Evolutionary conservation across 1,140 invertebrate species (phyloP).

Genomic region (Daktulosphaira vitifoliae): DNA sequence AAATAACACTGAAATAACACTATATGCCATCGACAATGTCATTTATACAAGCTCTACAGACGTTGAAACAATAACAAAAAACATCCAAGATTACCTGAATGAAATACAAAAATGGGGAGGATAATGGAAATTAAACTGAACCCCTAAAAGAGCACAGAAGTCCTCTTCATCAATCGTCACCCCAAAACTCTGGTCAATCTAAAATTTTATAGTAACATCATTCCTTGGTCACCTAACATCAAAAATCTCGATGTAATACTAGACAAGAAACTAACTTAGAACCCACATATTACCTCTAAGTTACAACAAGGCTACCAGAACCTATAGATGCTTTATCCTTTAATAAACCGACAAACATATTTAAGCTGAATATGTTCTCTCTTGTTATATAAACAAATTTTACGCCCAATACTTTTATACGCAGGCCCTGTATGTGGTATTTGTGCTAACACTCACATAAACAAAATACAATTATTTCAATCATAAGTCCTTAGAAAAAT

Average conservation of each 20-base stretch:
- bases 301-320: neutral
- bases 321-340: neutral
- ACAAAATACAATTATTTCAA: neutral
- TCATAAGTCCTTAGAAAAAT: neutral
- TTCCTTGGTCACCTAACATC: neutral
- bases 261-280: neutral
- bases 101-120: neutral
- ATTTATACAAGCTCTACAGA: neutral
- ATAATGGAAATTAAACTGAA: neutral
- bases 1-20: neutral
- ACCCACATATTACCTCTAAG: neutral
- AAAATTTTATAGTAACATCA: neutral
- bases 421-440: neutral
- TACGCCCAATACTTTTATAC: neutral
- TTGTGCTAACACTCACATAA: neutral
- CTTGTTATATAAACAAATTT: neutral
- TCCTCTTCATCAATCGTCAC: neutral
- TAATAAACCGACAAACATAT: neutral
- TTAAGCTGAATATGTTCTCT: neutral
- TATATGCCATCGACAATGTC: neutral
- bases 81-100: neutral
- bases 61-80: neutral
- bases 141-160: neutral
- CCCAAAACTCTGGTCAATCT: no score
- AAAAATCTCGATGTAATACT: neutral